These are phyloP conservation scores for Sycophila texana DNA, from an alignment of 2,888 invertebrate genomes.

Conservation along the genomic window DNA sequence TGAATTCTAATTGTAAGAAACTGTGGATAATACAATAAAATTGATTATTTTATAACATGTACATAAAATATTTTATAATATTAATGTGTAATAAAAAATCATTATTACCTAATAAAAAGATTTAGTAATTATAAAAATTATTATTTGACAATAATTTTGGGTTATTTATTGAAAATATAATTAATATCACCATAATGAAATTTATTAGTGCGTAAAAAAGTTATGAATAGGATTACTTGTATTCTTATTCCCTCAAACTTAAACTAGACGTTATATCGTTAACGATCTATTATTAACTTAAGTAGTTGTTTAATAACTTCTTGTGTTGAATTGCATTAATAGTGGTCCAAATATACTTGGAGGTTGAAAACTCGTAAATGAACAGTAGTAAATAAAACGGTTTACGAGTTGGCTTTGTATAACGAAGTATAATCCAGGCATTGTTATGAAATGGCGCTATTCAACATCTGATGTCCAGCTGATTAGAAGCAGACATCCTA, in stretches of 20 bases:
- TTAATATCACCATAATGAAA: neutral
- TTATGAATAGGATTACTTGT: neutral
- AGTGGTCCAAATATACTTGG: constrained; percentile 9
- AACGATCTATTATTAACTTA: neutral
- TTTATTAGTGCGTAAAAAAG: neutral
- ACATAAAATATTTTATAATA: neutral
- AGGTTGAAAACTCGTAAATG: constrained; percentile 33
- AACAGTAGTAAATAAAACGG: constrained; percentile 35
- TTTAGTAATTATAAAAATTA: neutral
- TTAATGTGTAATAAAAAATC: neutral
- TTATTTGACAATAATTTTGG: no score
- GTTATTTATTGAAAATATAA: no score
- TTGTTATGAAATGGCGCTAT: constrained; percentile 59
- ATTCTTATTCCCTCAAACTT: no score
- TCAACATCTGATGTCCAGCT: constrained; percentile 58
- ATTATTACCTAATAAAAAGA: neutral
- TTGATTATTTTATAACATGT: no score
- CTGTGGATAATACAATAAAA: no score
- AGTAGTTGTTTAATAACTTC: neutral
- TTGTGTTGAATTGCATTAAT: neutral
- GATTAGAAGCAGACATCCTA: constrained; percentile 44
- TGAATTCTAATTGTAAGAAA: neutral
- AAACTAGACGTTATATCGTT: neutral
- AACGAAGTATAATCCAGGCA: constrained; percentile 64
- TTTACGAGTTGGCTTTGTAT: constrained; percentile 63